Conservation (phyloP, 2,888 invertebrate species). For the Trissoscelio sp. region DNA sequence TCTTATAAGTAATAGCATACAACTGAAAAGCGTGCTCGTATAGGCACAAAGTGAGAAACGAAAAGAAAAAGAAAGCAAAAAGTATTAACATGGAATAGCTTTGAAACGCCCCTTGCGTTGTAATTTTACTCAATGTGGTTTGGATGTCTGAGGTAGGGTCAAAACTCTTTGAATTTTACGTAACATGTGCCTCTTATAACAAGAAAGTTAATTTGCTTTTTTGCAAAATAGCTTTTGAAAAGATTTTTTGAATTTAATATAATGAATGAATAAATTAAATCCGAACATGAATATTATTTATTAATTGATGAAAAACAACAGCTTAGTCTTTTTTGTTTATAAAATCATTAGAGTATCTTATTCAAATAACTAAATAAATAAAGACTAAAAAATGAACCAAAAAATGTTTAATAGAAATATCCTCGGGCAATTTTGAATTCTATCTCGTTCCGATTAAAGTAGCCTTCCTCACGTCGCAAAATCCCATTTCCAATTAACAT, state of each 20-base stretch:
- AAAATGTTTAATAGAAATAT: background rate
- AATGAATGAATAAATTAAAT: too few species aligned
- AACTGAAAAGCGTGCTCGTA: constrained; percentile 76
- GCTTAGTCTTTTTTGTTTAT: background rate
- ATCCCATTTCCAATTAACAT: too few species aligned
- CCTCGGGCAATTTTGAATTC: background rate
- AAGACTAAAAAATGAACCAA: background rate
- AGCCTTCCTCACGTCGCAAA: too few species aligned
- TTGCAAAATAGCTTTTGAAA: background rate
- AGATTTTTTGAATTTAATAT: too few species aligned
- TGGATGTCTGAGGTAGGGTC: constrained; percentile 1
- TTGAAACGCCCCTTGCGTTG: constrained; percentile 63
- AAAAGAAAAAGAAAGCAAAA: constrained; percentile 5
- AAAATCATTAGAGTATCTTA: constrained; percentile 15
- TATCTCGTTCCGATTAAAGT: background rate
- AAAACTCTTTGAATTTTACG: constrained; percentile 24
- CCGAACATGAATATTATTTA: too few species aligned
- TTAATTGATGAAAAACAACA: too few species aligned
- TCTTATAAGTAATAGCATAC: constrained; percentile 78
- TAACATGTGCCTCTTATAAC: constrained; percentile 45
- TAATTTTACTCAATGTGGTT: constrained; percentile 43
- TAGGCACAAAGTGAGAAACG: constrained; percentile 33
- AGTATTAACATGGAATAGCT: constrained; percentile 36
- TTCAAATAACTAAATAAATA: constrained; percentile 7
- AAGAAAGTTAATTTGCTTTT: background rate